Conservation (phyloP, 2,797 vertebrate species). For the Podarcis siculus region DNA sequence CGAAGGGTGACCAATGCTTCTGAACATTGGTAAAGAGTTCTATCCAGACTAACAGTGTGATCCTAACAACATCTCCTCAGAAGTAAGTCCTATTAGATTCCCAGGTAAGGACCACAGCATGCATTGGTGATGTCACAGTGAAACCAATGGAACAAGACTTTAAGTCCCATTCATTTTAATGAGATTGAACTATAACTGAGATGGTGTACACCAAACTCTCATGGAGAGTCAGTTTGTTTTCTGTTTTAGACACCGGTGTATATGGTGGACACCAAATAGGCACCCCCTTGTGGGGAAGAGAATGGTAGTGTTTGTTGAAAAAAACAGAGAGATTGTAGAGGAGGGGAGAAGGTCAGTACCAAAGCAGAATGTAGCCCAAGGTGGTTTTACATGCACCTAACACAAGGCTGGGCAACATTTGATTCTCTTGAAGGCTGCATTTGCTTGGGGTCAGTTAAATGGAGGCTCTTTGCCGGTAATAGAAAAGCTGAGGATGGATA, state of each 20-base stretch:
- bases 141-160: too few species aligned
- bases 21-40: too few species aligned
- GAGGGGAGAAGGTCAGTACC: background rate
- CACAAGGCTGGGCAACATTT: background rate
- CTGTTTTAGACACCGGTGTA: too few species aligned
- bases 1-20: background rate
- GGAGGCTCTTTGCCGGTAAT: background rate
- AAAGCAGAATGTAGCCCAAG: background rate
- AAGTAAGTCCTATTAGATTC: too few species aligned
- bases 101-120: too few species aligned
- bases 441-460: background rate
- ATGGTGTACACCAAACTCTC: too few species aligned
- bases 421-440: background rate
- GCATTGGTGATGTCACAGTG: too few species aligned
- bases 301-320: background rate
- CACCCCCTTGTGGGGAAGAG: background rate
- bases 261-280: background rate
- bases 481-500: background rate
- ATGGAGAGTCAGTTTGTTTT: too few species aligned
- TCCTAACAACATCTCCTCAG: too few species aligned
- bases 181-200: too few species aligned
- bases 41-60: too few species aligned
- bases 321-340: background rate
- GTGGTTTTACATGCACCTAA: background rate
- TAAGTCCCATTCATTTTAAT: too few species aligned